Base-by-base conservation (phyloP, 2,797 vertebrate genomes). In the Crypturellus tataupa region DNA sequence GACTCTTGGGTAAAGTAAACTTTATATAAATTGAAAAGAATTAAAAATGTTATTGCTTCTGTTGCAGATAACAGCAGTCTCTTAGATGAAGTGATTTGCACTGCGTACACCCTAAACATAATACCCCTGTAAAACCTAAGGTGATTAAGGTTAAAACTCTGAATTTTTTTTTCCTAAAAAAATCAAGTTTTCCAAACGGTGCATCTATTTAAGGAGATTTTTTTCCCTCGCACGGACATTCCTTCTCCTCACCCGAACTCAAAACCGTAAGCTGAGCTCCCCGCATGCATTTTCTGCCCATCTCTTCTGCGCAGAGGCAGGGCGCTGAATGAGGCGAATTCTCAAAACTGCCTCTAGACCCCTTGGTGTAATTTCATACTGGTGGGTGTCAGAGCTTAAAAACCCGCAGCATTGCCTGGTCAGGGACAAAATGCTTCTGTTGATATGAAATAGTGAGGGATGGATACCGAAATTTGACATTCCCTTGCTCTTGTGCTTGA, bases 11-110 rank as follows among this genome's bases (percentile, higher is more conserved):
- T n/a, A 83, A 67, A 64, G 51, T 49, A 87, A 88, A 35, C 8
- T 85, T 88, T 6, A 11, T 56, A 40, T 69, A 51, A 87, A 59
- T 87, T 89, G 71, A 77, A 78, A 78, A 59, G 20, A 17, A 47
- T 1, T 81, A n/a, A 85, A 15, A 75, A 35, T 59, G 64, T 86
- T 83, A 40, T 55, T 70, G 56, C 31, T 60, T 55, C 33, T 6
- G 1, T 31, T 80, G 35, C 51, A 69, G 37, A 73, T 70, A 68
- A 53, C 31, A 79, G 1, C 14, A 3, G 37, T 70, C n/a, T 31
- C 20, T 49, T 62, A 79, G 40, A 69, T 86, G 47, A 58, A 25
- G 46, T 46, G 46, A 33, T 90, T 88, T 82, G 78, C 68, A 25
- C 0, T 0, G 62, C 40, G 21, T 47, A 27, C 21, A 55, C 8